Evolutionary conservation across 2,113 vertebrate species (phyloP).

Genomic region (Numenius arquata): DNA sequence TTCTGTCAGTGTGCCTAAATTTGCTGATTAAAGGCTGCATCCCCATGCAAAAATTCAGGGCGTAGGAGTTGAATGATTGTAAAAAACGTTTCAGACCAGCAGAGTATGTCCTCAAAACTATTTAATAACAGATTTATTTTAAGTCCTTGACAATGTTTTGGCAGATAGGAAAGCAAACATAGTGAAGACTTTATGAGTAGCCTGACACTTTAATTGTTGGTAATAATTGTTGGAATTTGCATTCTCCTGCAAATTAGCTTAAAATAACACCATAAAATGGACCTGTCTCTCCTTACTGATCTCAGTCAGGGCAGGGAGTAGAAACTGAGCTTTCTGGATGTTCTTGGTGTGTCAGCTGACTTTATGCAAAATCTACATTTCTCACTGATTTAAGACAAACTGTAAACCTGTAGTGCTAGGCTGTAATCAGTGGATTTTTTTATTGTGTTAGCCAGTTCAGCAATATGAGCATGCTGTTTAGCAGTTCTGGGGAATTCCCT

Average conservation of each 20-base stretch:
- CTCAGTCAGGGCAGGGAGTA: background rate
- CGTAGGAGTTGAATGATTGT: background rate
- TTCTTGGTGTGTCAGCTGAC: background rate
- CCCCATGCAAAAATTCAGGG: background rate
- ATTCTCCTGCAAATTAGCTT: background rate
- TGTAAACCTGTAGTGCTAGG: background rate
- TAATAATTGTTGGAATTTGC: background rate
- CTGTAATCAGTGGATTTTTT: background rate
- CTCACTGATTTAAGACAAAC: background rate
- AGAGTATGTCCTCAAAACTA: background rate
- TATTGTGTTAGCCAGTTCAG: background rate
- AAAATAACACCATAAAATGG: background rate
- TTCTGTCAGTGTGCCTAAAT: background rate
- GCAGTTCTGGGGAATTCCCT: background rate
- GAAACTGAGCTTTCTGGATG: background rate
- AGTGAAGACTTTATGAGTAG: background rate
- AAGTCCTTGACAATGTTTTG: background rate
- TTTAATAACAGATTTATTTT: background rate
- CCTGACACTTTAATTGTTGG: background rate
- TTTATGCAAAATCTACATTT: background rate
- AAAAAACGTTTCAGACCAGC: background rate
- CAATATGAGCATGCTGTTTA: background rate
- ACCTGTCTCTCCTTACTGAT: background rate
- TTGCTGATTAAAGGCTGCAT: background rate
- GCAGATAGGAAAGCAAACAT: background rate